These are phyloP conservation scores for Amblyraja radiata DNA, from an alignment of 2,797 vertebrate genomes.

Conservation along the genomic window DNA sequence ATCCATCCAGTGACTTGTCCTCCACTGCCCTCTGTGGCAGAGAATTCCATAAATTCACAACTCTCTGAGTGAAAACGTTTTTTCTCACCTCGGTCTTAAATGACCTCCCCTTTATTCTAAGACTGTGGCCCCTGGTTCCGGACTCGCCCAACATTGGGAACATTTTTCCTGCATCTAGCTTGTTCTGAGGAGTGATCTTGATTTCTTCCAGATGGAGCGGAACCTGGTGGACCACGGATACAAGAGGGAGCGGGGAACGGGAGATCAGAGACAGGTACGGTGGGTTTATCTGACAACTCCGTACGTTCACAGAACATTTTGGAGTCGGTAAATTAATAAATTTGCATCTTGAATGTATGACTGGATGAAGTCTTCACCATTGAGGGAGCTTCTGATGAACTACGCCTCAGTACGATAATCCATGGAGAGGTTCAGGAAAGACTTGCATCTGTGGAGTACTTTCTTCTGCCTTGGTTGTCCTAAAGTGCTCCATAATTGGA, in stretches of 20 bases:
- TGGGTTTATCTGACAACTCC: neutral
- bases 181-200: neutral
- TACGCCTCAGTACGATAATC: no score
- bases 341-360: neutral
- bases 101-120: no score
- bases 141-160: no score
- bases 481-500: neutral
- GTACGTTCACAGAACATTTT: neutral
- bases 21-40: no score
- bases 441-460: neutral
- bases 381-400: no score
- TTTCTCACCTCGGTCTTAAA: no score
- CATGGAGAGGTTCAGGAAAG: neutral
- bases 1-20: no score
- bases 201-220: slow-evolving; percentile 50
- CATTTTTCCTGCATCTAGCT: no score
- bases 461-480: neutral
- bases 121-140: no score
- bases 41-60: no score
- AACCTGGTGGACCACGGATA: slow-evolving; percentile 42
- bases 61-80: no score
- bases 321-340: neutral
- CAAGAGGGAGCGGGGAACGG: slow-evolving; percentile 49
- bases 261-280: slow-evolving; percentile 65
- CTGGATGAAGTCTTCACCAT: no score